Percentiles rank a stretch among this genome's conserved stretches.
Evolutionary conservation across 2,888 invertebrate genomes (phyloP).

Genomic region (Lumbricus terrestris): DNA sequence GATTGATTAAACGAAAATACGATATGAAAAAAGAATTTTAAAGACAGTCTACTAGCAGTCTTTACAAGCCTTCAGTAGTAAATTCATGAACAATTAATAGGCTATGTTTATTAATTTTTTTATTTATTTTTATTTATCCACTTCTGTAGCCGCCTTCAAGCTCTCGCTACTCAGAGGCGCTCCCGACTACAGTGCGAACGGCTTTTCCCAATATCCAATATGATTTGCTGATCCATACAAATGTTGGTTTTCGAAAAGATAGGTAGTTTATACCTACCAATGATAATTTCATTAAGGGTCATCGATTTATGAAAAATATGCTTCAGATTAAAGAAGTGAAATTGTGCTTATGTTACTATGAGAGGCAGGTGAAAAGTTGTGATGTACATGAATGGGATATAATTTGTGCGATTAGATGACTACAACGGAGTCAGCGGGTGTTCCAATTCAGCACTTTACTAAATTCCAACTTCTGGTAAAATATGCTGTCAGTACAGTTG

Average conservation of each 20-base stretch:
- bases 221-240: not conserved
- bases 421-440: conserved; percentile 39
- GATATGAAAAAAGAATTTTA: no score
- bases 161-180: no score
- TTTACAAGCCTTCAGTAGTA: no score
- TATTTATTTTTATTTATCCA: no score
- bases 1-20: no score
- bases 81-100: no score
- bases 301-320: not conserved
- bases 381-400: not conserved
- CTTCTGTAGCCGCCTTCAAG: no score
- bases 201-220: no score
- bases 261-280: not conserved
- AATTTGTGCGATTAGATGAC: conserved; percentile 36
- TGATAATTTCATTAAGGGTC: not conserved
- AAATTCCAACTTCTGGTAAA: conserved; percentile 50
- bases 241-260: not conserved
- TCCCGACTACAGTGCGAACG: no score
- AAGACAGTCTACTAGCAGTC: no score
- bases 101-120: no score
- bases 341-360: not conserved
- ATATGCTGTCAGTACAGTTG: conserved; percentile 58
- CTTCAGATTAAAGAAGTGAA: not conserved
- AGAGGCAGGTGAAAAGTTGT: not conserved
- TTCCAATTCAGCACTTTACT: conserved; percentile 31